A percentile compares a stretch with the other conserved stretches of the same genome.
phyloP scores from a whole-genome alignment of 1,140 invertebrate genomes.

The Caligus rogercresseyi region DNA sequence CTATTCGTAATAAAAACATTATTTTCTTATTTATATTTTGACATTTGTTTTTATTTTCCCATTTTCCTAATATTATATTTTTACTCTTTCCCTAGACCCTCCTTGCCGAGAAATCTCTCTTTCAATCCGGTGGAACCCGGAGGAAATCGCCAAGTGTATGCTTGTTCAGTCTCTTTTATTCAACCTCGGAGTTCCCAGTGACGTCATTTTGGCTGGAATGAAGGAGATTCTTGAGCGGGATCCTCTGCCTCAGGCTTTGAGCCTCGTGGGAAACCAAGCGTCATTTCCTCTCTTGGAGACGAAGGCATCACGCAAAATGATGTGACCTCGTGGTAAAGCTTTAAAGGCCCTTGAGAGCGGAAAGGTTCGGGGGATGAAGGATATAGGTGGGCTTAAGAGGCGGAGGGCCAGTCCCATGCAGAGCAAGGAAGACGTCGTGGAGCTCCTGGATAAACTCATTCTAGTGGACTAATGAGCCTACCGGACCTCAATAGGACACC shows the following conservation, averaged over 20 bases:
- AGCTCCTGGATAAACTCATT: not conserved
- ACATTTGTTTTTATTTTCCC: too few species aligned
- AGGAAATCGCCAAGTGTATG: slow-evolving; percentile 1
- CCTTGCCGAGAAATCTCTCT: not conserved
- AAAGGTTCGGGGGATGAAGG: slow-evolving; percentile 9
- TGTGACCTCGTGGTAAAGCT: not conserved
- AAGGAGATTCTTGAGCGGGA: not conserved
- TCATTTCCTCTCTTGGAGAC: not conserved
- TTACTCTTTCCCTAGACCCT: not conserved
- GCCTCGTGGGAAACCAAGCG: not conserved
- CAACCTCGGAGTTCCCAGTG: not conserved
- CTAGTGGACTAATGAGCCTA: not conserved
- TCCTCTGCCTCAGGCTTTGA: not conserved
- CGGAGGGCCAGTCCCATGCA: not conserved
- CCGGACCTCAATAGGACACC: not conserved
- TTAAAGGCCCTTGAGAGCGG: not conserved
- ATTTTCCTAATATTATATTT: not conserved
- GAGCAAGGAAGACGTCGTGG: not conserved
- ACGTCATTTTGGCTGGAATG: not conserved
- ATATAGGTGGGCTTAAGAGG: not conserved
- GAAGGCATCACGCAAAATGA: slow-evolving; percentile 13
- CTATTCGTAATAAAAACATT: too few species aligned
- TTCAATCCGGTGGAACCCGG: not conserved
- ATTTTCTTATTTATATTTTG: too few species aligned
- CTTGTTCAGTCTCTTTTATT: not conserved